Conservation (phyloP, 2,797 vertebrate species). For the Platyrinchus mystaceus region DNA sequence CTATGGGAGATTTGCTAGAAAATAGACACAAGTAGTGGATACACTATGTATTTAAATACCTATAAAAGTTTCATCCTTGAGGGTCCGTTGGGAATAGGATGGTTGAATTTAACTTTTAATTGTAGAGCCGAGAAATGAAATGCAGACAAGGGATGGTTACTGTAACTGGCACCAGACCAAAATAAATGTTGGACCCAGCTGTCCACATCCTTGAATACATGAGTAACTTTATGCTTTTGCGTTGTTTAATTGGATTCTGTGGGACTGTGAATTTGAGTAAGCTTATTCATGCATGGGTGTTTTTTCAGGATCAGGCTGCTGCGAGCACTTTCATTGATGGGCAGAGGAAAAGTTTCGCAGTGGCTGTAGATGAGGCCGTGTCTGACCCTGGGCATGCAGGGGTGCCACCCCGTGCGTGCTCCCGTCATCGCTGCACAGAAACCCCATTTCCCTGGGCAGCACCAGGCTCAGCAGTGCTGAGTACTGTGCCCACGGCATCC, state of each 20-base stretch:
- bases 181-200: background rate
- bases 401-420: no score
- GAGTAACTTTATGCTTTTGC: background rate
- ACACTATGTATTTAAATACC: conserved; percentile 32
- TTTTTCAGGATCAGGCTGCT: background rate
- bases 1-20: background rate
- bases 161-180: conserved; percentile 21
- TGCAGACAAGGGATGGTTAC: background rate
- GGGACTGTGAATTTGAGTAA: background rate
- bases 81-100: background rate
- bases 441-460: background rate
- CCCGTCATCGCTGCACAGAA: accelerated
- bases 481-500: accelerated
- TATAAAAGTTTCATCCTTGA: conserved; percentile 32
- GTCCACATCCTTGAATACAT: background rate
- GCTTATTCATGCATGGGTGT: background rate
- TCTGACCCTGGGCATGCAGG: background rate
- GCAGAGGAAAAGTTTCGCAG: background rate
- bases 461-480: background rate
- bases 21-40: conserved; percentile 5
- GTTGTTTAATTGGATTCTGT: conserved; percentile 37
- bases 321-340: background rate
- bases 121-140: background rate
- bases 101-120: conserved; percentile 41
- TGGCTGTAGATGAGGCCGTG: accelerated